Percentiles rank a stretch among this genome's conserved stretches.
Evolutionary conservation across 2,888 invertebrate species (phyloP).

Genomic region (Diloba caeruleocephala): DNA sequence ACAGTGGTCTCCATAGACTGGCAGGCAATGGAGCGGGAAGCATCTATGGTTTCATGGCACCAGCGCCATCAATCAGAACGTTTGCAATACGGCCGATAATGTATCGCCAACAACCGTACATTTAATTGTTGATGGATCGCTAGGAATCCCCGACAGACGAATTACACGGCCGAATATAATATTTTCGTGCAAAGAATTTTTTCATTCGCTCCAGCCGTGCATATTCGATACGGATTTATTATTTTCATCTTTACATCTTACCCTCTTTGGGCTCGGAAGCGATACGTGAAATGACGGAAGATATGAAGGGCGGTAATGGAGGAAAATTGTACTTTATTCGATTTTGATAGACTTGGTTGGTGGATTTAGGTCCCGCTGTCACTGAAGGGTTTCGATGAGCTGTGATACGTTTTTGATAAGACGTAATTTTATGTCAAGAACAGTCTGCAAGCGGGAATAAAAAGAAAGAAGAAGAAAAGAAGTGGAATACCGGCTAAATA

Average conservation of each 20-base stretch:
- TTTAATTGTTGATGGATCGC: slow-evolving; percentile 88
- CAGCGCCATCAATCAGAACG: slow-evolving; percentile 83
- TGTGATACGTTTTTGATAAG: slow-evolving; percentile 55
- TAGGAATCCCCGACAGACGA: slow-evolving; percentile 64
- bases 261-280: slow-evolving; percentile 85
- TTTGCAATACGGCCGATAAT: slow-evolving; percentile 81
- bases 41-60: slow-evolving; percentile 73
- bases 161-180: slow-evolving; percentile 72
- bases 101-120: slow-evolving; percentile 82
- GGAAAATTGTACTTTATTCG: slow-evolving; percentile 88
- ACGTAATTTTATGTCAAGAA: slow-evolving; percentile 25
- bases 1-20: slow-evolving; percentile 73
- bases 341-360: slow-evolving; percentile 87
- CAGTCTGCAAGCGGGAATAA: neutral
- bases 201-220: slow-evolving; percentile 78
- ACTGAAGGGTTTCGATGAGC: slow-evolving; percentile 68
- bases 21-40: slow-evolving; percentile 67
- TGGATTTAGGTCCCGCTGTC: slow-evolving; percentile 81
- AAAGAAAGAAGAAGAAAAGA: no score
- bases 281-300: slow-evolving; percentile 88
- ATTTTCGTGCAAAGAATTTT: slow-evolving; percentile 62
- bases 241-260: slow-evolving; percentile 84
- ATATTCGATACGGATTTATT: slow-evolving; percentile 88
- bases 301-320: slow-evolving; percentile 87
- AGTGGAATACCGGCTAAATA: no score